phyloP scores from a whole-genome alignment of 1,140 invertebrate genomes.

The Leguminivora glycinivorella region DNA sequence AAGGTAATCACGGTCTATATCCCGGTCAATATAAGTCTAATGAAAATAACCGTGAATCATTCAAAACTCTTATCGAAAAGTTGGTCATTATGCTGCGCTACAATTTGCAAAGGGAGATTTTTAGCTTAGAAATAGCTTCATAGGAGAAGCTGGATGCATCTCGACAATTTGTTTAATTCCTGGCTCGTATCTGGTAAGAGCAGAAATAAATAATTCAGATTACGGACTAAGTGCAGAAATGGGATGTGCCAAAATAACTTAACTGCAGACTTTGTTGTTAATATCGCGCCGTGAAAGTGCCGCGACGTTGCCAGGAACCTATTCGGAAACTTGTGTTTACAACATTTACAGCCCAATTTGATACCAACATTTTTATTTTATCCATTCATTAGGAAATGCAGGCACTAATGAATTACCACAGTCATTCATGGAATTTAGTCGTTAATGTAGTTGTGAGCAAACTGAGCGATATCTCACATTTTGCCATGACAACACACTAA shows the following conservation, averaged over 20 bases:
- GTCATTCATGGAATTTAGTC: no score
- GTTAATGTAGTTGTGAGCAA: no score
- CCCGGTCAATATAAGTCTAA: no score
- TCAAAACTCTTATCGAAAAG: no score
- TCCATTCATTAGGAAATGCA: no score
- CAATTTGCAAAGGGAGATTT: no score
- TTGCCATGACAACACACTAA: no score
- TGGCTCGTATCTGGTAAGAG: neutral
- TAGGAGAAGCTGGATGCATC: neutral
- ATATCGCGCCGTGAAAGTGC: constrained; percentile 22
- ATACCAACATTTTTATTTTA: neutral
- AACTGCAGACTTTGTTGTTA: constrained; percentile 26
- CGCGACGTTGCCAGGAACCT: neutral
- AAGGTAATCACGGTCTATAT: no score
- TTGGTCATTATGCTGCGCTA: no score
- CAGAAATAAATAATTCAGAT: constrained; percentile 23
- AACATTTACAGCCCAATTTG: neutral
- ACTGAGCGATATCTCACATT: no score
- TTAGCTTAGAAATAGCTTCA: neutral
- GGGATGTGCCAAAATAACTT: constrained; percentile 27
- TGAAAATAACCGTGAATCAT: no score
- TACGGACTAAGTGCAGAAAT: constrained; percentile 27
- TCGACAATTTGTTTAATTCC: neutral
- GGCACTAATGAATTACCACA: no score
- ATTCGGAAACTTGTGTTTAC: neutral